These are phyloP conservation scores for Cyrtodaria siliqua DNA, from an alignment of 2,888 invertebrate species.

Conservation along the genomic window DNA sequence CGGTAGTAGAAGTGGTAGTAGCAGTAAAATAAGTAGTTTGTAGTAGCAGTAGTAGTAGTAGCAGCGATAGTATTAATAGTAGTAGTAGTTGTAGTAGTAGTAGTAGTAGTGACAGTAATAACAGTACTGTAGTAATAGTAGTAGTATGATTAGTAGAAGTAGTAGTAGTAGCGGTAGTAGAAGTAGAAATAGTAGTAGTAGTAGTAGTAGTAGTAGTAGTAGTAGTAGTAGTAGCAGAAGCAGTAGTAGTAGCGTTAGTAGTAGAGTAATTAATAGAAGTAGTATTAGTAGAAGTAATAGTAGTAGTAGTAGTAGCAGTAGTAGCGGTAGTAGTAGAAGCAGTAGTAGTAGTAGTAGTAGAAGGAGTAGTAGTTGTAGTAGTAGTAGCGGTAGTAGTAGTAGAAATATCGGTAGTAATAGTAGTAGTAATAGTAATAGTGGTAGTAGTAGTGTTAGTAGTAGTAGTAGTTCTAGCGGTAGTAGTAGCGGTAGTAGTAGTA, in stretches of 20 bases:
- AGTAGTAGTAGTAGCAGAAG: no score
- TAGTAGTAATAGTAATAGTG: no score
- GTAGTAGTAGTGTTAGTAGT: no score
- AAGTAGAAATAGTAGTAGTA: no score
- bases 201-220: no score
- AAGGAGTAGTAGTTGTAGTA: constrained; percentile 4
- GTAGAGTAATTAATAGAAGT: not conserved
- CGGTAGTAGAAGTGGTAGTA: constrained; percentile 1
- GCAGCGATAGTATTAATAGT: not conserved
- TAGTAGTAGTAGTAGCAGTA: constrained; percentile 7
- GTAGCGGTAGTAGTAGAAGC: constrained; percentile 1
- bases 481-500: no score
- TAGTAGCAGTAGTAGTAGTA: constrained; percentile 6
- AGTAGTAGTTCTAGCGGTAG: no score
- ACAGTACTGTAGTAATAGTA: no score
- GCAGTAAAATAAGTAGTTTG: not conserved
- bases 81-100: constrained; percentile 1
- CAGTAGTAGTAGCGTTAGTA: no score
- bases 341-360: constrained; percentile 7
- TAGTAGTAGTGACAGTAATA: no score
- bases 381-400: constrained; percentile 4
- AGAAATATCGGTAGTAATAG: not conserved
- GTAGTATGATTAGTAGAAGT: no score
- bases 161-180: no score
- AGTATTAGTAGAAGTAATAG: not conserved